A percentile compares a stretch with the other conserved stretches of the same genome.
Conservation (phyloP, 2,113 vertebrate genomes). For the Hippocampus guttulatus region DNA sequence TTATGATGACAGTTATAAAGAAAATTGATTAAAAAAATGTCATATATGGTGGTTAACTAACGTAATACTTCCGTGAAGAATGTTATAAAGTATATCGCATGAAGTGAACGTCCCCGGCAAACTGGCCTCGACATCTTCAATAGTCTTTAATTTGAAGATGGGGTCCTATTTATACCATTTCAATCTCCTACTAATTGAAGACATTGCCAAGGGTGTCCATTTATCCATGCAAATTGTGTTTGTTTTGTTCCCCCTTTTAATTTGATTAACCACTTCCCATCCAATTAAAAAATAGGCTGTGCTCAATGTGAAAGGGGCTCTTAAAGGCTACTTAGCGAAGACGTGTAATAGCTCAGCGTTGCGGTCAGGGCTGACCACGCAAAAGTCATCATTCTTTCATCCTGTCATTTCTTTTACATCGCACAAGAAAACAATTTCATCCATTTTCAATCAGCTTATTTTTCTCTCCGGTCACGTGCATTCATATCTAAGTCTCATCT, state of each 20-base stretch:
- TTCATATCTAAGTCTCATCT: not conserved
- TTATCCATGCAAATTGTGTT: not conserved
- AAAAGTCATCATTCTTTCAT: not conserved
- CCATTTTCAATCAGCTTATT: slow-evolving; percentile 5
- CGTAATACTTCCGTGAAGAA: too few species aligned
- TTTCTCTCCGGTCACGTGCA: slow-evolving; percentile 4
- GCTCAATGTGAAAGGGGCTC: not conserved
- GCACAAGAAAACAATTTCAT: not conserved
- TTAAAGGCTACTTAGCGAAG: too few species aligned
- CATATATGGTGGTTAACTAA: too few species aligned
- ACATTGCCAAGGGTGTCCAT: not conserved
- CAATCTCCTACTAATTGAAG: not conserved
- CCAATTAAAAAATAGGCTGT: not conserved
- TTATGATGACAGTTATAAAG: too few species aligned
- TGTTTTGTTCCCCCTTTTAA: not conserved
- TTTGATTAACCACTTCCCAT: not conserved
- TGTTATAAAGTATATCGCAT: too few species aligned
- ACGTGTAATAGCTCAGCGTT: not conserved
- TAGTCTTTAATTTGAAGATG: not conserved
- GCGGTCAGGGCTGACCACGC: not conserved
- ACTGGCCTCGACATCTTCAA: too few species aligned
- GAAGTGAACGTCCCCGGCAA: too few species aligned
- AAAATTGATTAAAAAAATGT: too few species aligned
- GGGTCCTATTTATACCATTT: not conserved
- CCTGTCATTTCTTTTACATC: not conserved